Conservation (phyloP, 2,888 invertebrate species). For the Tortrix viridana region DNA sequence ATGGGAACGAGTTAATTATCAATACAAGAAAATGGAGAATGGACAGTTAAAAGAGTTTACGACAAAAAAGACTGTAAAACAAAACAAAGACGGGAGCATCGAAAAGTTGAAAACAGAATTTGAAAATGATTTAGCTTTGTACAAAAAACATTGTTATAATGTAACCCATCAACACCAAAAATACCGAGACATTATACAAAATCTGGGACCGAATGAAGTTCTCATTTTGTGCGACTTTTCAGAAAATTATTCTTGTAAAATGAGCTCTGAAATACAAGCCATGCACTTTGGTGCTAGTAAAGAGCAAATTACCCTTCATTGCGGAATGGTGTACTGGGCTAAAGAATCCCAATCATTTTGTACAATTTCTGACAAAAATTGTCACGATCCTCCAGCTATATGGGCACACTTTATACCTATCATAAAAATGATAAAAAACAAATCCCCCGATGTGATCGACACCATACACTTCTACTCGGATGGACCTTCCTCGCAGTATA, state of each 20-base stretch:
- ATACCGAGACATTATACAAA: too few relatives aligned
- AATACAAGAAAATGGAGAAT: not conserved
- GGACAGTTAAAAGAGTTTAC: too few relatives aligned
- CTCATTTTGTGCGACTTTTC: too few relatives aligned
- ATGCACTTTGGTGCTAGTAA: constrained; percentile 46
- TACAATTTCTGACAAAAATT: constrained; percentile 39
- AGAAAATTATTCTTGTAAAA: too few relatives aligned
- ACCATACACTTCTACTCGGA: constrained; percentile 42
- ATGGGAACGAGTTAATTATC: not conserved
- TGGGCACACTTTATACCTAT: constrained; percentile 43
- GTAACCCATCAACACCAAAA: too few relatives aligned
- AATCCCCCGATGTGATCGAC: constrained; percentile 29
- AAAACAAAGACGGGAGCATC: too few relatives aligned
- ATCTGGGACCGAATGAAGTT: too few relatives aligned
- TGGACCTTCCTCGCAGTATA: too few relatives aligned
- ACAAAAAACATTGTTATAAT: too few relatives aligned
- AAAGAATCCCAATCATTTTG: constrained; percentile 41
- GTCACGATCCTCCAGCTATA: constrained; percentile 42
- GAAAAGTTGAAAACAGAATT: too few relatives aligned
- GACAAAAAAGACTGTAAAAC: too few relatives aligned
- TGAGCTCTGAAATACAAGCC: constrained; percentile 41
- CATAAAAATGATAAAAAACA: constrained; percentile 38
- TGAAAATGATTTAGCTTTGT: too few relatives aligned
- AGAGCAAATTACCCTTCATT: constrained; percentile 42
- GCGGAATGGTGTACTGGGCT: constrained; percentile 41